These are phyloP conservation scores for Pundamilia nyererei DNA, from an alignment of 2,113 vertebrate species.

Conservation along the genomic window DNA sequence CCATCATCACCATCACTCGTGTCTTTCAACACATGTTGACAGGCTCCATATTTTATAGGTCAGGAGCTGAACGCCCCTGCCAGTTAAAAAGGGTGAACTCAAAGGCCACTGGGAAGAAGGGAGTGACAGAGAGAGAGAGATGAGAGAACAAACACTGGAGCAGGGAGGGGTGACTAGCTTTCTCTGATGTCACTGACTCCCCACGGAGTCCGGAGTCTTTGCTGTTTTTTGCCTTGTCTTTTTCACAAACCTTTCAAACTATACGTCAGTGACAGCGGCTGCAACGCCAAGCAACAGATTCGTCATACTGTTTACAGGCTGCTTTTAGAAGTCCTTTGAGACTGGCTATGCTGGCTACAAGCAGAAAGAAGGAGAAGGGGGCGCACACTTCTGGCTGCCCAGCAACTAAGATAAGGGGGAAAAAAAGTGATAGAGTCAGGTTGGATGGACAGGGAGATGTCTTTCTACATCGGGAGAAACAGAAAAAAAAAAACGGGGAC, in stretches of 20 bases:
- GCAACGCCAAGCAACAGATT: constrained; percentile 32
- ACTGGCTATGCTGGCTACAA: neutral
- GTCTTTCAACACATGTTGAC: constrained; percentile 56
- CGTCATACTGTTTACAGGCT: constrained; percentile 37
- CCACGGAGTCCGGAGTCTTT: neutral
- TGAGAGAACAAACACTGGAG: constrained; percentile 22
- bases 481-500: neutral
- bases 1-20: constrained; percentile 25
- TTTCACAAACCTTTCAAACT: constrained; percentile 40
- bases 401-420: neutral
- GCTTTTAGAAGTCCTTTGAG: constrained; percentile 56
- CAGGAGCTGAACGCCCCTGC: constrained; percentile 33
- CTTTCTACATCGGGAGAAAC: neutral
- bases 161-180: constrained; percentile 7
- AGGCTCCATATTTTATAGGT: constrained; percentile 57
- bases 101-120: constrained; percentile 37
- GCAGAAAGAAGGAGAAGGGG: neutral
- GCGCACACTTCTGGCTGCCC: neutral
- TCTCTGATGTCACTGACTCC: constrained; percentile 38
- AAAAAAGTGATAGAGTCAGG: neutral
- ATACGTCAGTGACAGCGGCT: constrained; percentile 15
- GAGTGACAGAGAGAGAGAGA: constrained; percentile 26
- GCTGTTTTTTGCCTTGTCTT: neutral
- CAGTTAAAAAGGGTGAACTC: constrained; percentile 36
- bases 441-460: neutral